Evolutionary conservation across 2,888 invertebrate species (phyloP).

Genomic region (Eledona agricola): DNA sequence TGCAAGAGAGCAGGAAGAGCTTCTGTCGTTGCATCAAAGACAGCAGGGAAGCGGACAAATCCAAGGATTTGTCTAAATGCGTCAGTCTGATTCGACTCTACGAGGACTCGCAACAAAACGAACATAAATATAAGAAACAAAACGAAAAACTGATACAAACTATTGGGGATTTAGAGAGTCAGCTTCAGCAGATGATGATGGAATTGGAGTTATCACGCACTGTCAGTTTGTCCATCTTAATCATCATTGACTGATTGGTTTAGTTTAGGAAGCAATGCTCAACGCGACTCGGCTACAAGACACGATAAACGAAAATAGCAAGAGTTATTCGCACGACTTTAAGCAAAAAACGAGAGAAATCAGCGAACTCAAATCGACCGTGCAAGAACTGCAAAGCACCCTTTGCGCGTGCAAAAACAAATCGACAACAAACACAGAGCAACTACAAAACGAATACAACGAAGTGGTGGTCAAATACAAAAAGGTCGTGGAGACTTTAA

Average conservation of each 20-base stretch:
- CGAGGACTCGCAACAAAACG: conserved; percentile 7
- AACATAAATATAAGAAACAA: neutral
- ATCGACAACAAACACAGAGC: neutral
- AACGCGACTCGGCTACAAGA: neutral
- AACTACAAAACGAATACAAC: conserved; percentile 5
- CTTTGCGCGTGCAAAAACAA: neutral
- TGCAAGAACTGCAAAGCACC: conserved; percentile 5
- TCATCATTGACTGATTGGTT: neutral
- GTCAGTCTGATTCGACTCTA: conserved; percentile 1
- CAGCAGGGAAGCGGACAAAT: conserved; percentile 5
- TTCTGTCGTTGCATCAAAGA: conserved; percentile 19
- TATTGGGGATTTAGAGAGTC: conserved; percentile 1
- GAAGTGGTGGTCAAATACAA: conserved; percentile 7
- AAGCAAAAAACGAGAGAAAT: conserved; percentile 3
- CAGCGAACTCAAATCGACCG: neutral
- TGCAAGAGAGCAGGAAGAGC: conserved; percentile 14
- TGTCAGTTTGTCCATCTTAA: neutral
- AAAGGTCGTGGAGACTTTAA: conserved; percentile 3
- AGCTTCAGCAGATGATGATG: neutral
- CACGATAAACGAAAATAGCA: conserved; percentile 5
- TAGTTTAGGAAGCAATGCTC: conserved; percentile 1
- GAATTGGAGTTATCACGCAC: conserved; percentile 1
- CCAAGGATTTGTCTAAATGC: conserved; percentile 4
- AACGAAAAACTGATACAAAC: conserved; percentile 6
- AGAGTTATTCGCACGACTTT: conserved; percentile 1